phyloP scores from a whole-genome alignment of 2,797 vertebrate species.

The Agapornis canus region DNA sequence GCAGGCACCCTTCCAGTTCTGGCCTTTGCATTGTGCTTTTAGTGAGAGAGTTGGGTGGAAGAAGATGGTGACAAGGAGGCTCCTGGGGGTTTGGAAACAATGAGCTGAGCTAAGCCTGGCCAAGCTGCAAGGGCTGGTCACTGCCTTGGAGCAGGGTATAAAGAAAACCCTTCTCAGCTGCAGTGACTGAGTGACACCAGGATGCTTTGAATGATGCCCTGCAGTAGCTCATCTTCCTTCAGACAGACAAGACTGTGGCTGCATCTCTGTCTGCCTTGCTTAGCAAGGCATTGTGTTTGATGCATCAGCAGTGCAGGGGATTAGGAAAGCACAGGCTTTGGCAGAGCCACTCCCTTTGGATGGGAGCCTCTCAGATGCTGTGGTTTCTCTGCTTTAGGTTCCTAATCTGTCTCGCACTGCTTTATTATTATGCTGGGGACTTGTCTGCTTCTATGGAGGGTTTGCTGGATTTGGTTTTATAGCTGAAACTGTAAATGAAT shows the following conservation, averaged over 20 bases:
- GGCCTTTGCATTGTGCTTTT: background rate
- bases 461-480: slow-evolving; percentile 11
- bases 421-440: slow-evolving; percentile 20
- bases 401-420: background rate
- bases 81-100: background rate
- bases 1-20: background rate
- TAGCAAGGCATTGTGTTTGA: background rate
- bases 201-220: background rate
- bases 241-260: background rate
- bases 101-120: background rate
- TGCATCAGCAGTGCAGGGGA: background rate
- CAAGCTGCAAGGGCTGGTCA: background rate
- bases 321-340: background rate
- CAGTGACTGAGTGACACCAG: background rate
- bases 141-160: accelerated
- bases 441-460: slow-evolving; percentile 10
- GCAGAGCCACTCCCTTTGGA: background rate
- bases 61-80: accelerated
- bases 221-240: background rate
- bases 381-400: slow-evolving; percentile 38
- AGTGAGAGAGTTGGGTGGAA: background rate
- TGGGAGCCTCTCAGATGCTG: slow-evolving; percentile 17
- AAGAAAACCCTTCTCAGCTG: background rate
- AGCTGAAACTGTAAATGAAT: slow-evolving; percentile 20
- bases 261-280: slow-evolving; percentile 13